Evolutionary conservation across 2,797 vertebrate genomes (phyloP).

Genomic region (Chrysocyon brachyurus): DNA sequence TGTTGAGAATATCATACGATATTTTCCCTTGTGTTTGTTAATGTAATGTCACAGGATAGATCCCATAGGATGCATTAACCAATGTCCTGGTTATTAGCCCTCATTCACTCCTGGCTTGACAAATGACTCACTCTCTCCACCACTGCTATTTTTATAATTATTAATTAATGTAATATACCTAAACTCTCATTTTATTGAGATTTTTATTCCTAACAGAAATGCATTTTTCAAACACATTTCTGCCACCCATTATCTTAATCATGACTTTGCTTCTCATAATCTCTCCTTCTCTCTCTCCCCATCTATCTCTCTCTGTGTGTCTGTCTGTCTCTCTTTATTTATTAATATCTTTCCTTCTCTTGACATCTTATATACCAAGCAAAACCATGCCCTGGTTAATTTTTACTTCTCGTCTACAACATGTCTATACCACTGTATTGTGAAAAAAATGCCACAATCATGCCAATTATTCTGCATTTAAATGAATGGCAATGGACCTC

Average conservation of each 20-base stretch:
- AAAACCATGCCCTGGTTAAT: not conserved
- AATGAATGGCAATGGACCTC: not conserved
- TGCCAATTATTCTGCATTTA: not conserved
- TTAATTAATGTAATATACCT: not conserved
- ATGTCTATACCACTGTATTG: not conserved
- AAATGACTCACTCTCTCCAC: not conserved
- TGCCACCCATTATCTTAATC: not conserved
- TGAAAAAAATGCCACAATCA: not conserved
- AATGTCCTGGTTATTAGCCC: not conserved
- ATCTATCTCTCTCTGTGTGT: not conserved
- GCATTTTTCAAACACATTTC: not conserved
- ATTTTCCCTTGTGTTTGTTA: constrained; percentile 72
- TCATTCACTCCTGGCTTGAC: not conserved
- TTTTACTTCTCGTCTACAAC: not conserved
- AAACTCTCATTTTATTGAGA: not conserved
- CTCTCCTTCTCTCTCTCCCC: not conserved
- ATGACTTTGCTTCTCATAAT: not conserved
- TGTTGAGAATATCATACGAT: constrained; percentile 57
- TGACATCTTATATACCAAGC: not conserved
- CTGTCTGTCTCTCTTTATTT: not conserved
- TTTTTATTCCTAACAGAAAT: not conserved
- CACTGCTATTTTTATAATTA: not conserved
- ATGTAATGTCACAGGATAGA: constrained; percentile 69
- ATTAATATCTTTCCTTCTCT: not conserved
- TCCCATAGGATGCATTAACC: constrained; percentile 21